Conservation (phyloP, 2,797 vertebrate genomes). For the Tapirus indicus region DNA sequence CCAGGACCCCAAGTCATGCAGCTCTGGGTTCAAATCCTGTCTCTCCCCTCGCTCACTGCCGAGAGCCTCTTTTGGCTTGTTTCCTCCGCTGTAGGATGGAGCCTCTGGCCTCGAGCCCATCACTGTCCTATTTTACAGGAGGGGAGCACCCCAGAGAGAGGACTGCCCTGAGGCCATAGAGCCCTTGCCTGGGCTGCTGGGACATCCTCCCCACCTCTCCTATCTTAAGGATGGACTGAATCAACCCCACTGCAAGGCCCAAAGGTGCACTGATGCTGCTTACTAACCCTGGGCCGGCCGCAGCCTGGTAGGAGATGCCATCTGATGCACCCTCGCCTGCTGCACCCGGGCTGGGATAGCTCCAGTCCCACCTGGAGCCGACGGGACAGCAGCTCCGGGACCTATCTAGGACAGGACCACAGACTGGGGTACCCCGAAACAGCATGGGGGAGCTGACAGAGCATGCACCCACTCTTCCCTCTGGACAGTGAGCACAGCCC, state of each 20-base stretch:
- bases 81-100: not conserved
- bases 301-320: not conserved
- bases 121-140: too few species aligned
- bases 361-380: not conserved
- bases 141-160: rapidly evolving
- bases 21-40: not conserved
- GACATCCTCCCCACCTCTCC: not conserved
- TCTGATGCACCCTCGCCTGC: not conserved
- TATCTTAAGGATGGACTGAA: not conserved
- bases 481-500: rapidly evolving
- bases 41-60: not conserved
- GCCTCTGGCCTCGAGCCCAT: rapidly evolving
- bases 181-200: rapidly evolving
- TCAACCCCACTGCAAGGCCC: rapidly evolving
- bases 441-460: rapidly evolving
- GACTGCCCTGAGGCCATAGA: not conserved
- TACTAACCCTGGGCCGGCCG: not conserved
- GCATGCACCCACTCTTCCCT: not conserved
- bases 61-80: not conserved
- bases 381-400: not conserved
- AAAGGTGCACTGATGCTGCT: rapidly evolving
- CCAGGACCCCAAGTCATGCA: rapidly evolving
- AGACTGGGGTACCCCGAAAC: not conserved
- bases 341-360: not conserved
- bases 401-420: not conserved